Evolutionary conservation across 2,113 vertebrate species (phyloP).

Genomic region (Albula glossodonta): DNA sequence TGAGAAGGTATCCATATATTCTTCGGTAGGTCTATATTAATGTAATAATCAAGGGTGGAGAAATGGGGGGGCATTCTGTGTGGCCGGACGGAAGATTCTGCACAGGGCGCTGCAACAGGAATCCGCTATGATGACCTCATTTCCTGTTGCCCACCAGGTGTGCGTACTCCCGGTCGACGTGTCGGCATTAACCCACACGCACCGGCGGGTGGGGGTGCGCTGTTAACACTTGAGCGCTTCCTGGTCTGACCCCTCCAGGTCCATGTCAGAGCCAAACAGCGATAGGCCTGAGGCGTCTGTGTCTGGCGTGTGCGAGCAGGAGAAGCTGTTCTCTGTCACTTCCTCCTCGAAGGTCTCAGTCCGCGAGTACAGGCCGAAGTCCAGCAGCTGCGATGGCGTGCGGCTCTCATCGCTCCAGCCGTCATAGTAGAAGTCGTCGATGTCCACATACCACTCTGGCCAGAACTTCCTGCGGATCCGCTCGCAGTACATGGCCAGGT

Average conservation of each 20-base stretch:
- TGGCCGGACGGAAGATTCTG: not conserved
- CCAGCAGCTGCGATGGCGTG: conserved; percentile 72
- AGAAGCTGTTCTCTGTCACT: conserved; percentile 75
- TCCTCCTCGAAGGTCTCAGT: conserved; percentile 88
- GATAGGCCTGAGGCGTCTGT: conserved; percentile 92
- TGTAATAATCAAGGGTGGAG: not conserved
- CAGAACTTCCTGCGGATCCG: conserved; percentile 94
- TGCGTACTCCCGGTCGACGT: not conserved
- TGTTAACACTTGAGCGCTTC: conserved; percentile 85
- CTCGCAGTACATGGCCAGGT: conserved; percentile 97
- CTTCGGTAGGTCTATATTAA: not conserved
- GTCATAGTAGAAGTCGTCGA: conserved; percentile 83
- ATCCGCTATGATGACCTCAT: not conserved
- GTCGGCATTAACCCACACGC: not conserved
- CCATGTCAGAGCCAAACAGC: conserved; percentile 94
- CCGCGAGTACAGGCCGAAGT: conserved; percentile 90
- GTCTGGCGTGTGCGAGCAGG: conserved; percentile 80
- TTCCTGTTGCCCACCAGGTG: not conserved
- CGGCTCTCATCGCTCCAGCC: conserved; percentile 77
- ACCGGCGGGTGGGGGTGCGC: not conserved
- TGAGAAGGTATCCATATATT: not conserved
- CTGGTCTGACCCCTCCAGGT: conserved; percentile 88
- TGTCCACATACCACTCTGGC: conserved; percentile 95
- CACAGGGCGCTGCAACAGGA: not conserved
- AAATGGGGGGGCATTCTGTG: not conserved